Evolutionary conservation across 2,797 vertebrate genomes (phyloP).

Genomic region (Pangasius larnaudii): DNA sequence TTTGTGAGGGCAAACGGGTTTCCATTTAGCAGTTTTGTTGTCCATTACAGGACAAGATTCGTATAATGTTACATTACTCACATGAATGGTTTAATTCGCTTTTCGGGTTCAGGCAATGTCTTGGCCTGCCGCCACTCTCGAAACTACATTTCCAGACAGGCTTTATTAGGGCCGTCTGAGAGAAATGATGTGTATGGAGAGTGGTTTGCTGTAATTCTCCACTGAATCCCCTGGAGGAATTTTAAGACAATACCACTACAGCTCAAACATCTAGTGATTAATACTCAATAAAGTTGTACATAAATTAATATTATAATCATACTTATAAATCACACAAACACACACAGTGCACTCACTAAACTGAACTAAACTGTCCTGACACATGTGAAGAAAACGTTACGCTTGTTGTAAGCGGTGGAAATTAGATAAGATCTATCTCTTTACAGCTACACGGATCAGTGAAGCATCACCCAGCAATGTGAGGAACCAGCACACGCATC

Average conservation of each 20-base stretch:
- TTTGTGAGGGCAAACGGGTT: background rate
- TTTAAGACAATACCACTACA: background rate
- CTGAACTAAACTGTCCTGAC: background rate
- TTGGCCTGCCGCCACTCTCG: background rate
- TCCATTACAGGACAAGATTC: background rate
- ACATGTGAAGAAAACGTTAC: background rate
- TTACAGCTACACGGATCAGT: background rate
- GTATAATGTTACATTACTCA: background rate
- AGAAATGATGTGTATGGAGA: background rate
- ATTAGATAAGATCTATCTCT: background rate
- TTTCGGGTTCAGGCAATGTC: background rate
- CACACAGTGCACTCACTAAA: background rate
- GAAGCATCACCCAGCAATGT: background rate
- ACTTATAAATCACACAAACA: background rate
- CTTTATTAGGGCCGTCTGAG: conserved; percentile 3
- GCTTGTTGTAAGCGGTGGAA: background rate
- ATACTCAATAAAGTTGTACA: background rate
- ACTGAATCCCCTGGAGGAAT: background rate
- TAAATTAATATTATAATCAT: background rate
- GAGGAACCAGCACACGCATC: background rate
- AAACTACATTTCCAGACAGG: conserved; percentile 1
- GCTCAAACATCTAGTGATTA: background rate
- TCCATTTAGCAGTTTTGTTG: background rate
- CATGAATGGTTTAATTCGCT: background rate
- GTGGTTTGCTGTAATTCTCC: background rate